A percentile compares a stretch with the other conserved stretches of the same genome.
phyloP scores from a whole-genome alignment of 2,797 vertebrate species.

The Cetoscarus ocellatus region DNA sequence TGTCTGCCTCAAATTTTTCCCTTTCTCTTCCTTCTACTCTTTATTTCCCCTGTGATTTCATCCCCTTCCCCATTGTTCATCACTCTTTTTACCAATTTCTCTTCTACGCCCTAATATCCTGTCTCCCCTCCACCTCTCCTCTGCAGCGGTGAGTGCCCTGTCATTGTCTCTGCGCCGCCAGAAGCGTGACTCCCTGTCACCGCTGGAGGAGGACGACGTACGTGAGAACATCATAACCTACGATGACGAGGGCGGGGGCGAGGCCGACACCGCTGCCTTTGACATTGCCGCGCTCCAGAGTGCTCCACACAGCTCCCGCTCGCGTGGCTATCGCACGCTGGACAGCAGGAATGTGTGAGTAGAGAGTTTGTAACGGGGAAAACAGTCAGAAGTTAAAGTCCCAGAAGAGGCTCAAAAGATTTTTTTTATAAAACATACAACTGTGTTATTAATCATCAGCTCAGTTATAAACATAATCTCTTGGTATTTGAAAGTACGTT shows the following conservation, averaged over 20 bases:
- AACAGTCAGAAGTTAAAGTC: too few relatives aligned
- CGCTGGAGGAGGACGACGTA: conserved; percentile 92
- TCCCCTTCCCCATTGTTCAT: conserved; percentile 50
- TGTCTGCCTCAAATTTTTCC: conserved; percentile 56
- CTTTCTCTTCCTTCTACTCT: conserved; percentile 36
- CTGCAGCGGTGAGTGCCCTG: conserved; percentile 86
- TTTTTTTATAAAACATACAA: too few relatives aligned
- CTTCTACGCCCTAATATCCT: conserved; percentile 44
- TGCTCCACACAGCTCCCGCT: conserved; percentile 83
- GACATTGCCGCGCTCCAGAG: conserved; percentile 93
- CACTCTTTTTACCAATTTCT: conserved; percentile 59
- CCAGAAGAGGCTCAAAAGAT: too few relatives aligned
- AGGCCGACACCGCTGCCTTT: conserved; percentile 94
- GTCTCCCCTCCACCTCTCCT: conserved; percentile 12
- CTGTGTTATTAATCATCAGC: too few relatives aligned
- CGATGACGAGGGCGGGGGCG: conserved; percentile 93
- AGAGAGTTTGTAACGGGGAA: neutral
- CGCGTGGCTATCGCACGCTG: conserved; percentile 83
- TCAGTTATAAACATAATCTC: too few relatives aligned
- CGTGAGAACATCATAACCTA: conserved; percentile 96
- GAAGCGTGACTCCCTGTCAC: conserved; percentile 90
- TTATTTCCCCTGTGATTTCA: conserved; percentile 72
- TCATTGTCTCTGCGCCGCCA: conserved; percentile 90
- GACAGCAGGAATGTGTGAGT: conserved; percentile 87
- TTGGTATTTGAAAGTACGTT: too few relatives aligned